Conservation (phyloP, 2,888 invertebrate genomes). For the Baronia brevicornis region DNA sequence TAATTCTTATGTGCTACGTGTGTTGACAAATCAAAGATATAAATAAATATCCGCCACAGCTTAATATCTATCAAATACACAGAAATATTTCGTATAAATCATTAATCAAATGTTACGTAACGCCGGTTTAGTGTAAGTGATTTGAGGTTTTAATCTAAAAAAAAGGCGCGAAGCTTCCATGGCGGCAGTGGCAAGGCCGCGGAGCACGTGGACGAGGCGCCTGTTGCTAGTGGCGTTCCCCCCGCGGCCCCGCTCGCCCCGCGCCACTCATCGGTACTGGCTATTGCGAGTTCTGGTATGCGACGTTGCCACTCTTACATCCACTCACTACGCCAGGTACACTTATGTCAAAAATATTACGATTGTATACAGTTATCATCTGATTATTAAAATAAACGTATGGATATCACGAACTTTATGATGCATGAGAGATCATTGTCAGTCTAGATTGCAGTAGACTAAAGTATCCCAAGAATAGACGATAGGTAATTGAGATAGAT, state of each 20-base stretch:
- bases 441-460: too few relatives aligned
- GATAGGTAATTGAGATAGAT: too few relatives aligned
- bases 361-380: too few relatives aligned
- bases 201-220: constrained; percentile 63
- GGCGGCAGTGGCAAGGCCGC: constrained; percentile 62
- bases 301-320: constrained; percentile 63
- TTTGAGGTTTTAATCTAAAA: constrained; percentile 54
- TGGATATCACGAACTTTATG: too few relatives aligned
- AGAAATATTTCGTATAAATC: too few relatives aligned
- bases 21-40: too few relatives aligned
- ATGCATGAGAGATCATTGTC: too few relatives aligned
- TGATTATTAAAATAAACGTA: too few relatives aligned
- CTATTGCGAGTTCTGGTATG: constrained; percentile 19
- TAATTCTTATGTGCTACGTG: too few relatives aligned
- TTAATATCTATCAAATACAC: too few relatives aligned
- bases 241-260: constrained; percentile 18
- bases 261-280: constrained; percentile 24
- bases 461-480: too few relatives aligned
- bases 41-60: too few relatives aligned
- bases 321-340: constrained; percentile 20
- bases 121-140: constrained; percentile 34
- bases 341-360: constrained; percentile 8
- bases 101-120: constrained; percentile 26
- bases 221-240: constrained; percentile 58
- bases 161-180: constrained; percentile 66